phyloP scores from a whole-genome alignment of 1,140 invertebrate species.

The Dendroctonus valens region DNA sequence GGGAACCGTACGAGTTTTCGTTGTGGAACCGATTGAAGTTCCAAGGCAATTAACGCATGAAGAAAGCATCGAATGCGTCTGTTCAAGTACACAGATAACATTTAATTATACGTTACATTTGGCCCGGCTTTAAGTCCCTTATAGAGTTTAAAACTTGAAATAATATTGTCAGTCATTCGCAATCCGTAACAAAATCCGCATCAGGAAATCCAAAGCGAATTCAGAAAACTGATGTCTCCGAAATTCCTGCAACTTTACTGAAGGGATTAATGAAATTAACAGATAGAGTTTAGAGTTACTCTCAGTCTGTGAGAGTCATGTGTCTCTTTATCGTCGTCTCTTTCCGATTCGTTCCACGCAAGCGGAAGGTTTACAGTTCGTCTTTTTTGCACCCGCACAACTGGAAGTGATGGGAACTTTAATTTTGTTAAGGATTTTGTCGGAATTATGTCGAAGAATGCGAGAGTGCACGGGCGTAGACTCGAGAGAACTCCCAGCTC shows the following conservation, averaged over 20 bases:
- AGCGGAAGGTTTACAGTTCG: conserved; percentile 18
- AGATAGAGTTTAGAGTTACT: conserved; percentile 41
- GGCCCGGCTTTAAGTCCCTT: no score
- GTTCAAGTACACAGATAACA: no score
- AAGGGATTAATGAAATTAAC: conserved; percentile 41
- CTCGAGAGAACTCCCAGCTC: background rate
- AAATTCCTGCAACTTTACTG: conserved; percentile 31
- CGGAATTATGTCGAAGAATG: conserved; percentile 31
- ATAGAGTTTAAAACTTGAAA: conserved; percentile 7
- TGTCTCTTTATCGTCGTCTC: conserved; percentile 17
- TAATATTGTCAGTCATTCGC: conserved; percentile 27
- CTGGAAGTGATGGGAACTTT: conserved; percentile 28
- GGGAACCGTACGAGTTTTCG: no score
- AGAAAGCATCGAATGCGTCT: no score
- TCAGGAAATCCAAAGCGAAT: conserved; percentile 28
- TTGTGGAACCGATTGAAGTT: no score
- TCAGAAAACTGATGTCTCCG: conserved; percentile 32
- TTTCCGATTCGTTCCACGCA: background rate
- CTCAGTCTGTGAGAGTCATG: conserved; percentile 33
- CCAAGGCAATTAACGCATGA: no score
- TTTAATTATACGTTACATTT: no score
- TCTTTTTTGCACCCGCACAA: conserved; percentile 27
- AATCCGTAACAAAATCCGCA: conserved; percentile 29
- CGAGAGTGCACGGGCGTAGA: conserved; percentile 1
- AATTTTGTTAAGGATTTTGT: conserved; percentile 36